Percentiles rank a stretch among this genome's conserved stretches.
phyloP scores from a whole-genome alignment of 2,888 invertebrate genomes.

The Rosalia funebris region DNA sequence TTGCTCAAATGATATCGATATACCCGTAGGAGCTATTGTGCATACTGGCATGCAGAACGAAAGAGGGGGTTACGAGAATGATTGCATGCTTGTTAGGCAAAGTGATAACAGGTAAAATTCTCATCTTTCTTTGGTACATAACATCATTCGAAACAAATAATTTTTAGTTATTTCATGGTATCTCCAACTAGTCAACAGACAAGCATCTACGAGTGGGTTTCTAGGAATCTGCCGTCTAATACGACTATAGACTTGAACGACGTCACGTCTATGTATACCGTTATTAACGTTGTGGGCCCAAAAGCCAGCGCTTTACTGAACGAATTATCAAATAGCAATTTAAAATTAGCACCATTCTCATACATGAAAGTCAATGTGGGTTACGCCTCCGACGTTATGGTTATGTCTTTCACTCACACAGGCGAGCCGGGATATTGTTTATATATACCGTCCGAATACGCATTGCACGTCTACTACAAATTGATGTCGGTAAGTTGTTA shows the following conservation, averaged over 20 bases:
- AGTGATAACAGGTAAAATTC: constrained; percentile 66
- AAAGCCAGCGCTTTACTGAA: constrained; percentile 72
- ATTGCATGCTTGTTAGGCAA: constrained; percentile 75
- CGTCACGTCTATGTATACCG: constrained; percentile 79
- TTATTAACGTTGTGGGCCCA: constrained; percentile 77
- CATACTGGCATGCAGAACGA: constrained; percentile 80
- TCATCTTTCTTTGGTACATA: background rate
- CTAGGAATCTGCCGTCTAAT: constrained; percentile 69
- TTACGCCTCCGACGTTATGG: constrained; percentile 75
- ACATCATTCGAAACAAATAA: background rate
- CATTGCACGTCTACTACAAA: constrained; percentile 77
- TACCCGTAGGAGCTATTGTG: constrained; percentile 72
- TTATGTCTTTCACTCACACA: constrained; percentile 77
- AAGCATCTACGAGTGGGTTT: constrained; percentile 76
- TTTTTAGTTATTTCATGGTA: constrained; percentile 77
- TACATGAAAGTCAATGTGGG: constrained; percentile 76
- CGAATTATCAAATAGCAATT: constrained; percentile 72
- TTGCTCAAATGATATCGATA: constrained; percentile 75
- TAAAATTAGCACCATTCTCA: constrained; percentile 72
- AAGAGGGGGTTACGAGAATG: constrained; percentile 77
- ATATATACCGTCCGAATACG: constrained; percentile 78
- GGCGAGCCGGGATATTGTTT: constrained; percentile 78
- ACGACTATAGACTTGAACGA: constrained; percentile 73
- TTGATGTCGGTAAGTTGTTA: constrained; percentile 68
- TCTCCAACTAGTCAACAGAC: constrained; percentile 83